Conservation (phyloP, 2,888 invertebrate species). For the Cacoxenus indagator region DNA sequence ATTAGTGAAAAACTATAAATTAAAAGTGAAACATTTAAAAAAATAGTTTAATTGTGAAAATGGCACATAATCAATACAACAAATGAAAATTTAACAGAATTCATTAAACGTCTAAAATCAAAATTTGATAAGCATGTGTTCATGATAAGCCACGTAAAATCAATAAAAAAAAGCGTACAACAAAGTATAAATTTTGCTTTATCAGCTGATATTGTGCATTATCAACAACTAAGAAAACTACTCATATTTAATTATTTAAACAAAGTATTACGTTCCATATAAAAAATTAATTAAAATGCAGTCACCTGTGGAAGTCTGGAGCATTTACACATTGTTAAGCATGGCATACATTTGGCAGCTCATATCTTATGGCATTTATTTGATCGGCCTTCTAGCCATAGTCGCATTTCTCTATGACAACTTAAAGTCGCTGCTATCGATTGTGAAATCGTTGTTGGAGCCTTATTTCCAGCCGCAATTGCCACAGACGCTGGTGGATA, state of each 20-base stretch:
- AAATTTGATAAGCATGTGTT: too few relatives aligned
- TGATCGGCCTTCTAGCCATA: slow-evolving; percentile 57
- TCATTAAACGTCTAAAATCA: too few relatives aligned
- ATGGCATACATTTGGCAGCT: slow-evolving; percentile 62
- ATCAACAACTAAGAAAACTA: too few relatives aligned
- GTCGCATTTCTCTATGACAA: slow-evolving; percentile 71
- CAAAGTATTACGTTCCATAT: neutral
- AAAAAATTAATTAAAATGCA: slow-evolving; percentile 45
- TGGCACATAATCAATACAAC: too few relatives aligned
- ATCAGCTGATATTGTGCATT: too few relatives aligned
- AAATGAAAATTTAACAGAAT: too few relatives aligned
- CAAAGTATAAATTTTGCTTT: too few relatives aligned
- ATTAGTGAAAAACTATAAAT: neutral
- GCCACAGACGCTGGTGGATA: slow-evolving; percentile 75
- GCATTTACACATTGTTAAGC: slow-evolving; percentile 51
- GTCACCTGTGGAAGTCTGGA: slow-evolving; percentile 48
- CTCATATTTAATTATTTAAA: too few relatives aligned
- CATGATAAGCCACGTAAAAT: too few relatives aligned
- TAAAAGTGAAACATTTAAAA: too few relatives aligned
- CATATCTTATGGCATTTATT: slow-evolving; percentile 53
- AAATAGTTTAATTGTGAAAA: too few relatives aligned
- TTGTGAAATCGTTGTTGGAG: slow-evolving; percentile 75
- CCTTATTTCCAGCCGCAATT: slow-evolving; percentile 78
- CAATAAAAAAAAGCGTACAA: too few relatives aligned
- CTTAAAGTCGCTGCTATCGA: slow-evolving; percentile 75